phyloP scores from a whole-genome alignment of 1,140 invertebrate species.

The Ooceraea biroi region DNA sequence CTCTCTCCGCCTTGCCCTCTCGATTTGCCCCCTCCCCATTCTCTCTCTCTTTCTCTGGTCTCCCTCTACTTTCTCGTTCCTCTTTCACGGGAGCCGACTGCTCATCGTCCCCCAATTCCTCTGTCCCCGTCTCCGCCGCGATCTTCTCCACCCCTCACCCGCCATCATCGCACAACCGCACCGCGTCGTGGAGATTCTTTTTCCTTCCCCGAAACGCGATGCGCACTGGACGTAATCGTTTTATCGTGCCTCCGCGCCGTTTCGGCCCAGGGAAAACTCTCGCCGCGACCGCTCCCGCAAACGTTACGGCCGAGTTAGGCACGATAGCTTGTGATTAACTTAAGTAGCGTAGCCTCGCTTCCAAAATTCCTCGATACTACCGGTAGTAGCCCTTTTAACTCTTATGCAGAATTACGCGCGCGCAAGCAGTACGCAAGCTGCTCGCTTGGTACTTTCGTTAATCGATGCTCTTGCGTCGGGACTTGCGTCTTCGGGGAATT shows the following conservation, averaged over 20 bases:
- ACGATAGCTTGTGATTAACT: constrained; percentile 61
- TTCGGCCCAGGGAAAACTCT: constrained; percentile 51
- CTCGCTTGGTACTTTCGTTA: constrained; percentile 39
- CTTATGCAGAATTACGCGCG: constrained; percentile 32
- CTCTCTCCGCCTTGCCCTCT: constrained; percentile 11
- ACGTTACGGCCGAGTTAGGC: constrained; percentile 56
- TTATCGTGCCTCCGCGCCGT: constrained; percentile 56
- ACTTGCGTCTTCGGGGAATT: constrained; percentile 41
- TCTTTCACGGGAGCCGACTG: constrained; percentile 52
- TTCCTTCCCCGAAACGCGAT: constrained; percentile 59
- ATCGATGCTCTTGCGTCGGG: constrained; percentile 11
- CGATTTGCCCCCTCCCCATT: not conserved
- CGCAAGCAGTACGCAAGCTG: constrained; percentile 11
- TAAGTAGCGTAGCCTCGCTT: constrained; percentile 59
- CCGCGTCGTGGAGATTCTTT: constrained; percentile 45
- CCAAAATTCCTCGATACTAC: constrained; percentile 44
- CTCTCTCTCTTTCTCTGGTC: not conserved
- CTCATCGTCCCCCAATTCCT: constrained; percentile 28
- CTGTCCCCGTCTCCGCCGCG: constrained; percentile 17
- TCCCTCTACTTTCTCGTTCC: constrained; percentile 49
- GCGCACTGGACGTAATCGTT: constrained; percentile 53
- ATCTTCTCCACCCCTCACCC: not conserved
- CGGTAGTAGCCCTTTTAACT: constrained; percentile 44
- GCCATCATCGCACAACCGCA: constrained; percentile 18
- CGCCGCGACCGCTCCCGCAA: constrained; percentile 28